A percentile compares a stretch with the other conserved stretches of the same genome.
phyloP scores from a whole-genome alignment of 2,888 invertebrate genomes.

The Drosophila nr. medialis region DNA sequence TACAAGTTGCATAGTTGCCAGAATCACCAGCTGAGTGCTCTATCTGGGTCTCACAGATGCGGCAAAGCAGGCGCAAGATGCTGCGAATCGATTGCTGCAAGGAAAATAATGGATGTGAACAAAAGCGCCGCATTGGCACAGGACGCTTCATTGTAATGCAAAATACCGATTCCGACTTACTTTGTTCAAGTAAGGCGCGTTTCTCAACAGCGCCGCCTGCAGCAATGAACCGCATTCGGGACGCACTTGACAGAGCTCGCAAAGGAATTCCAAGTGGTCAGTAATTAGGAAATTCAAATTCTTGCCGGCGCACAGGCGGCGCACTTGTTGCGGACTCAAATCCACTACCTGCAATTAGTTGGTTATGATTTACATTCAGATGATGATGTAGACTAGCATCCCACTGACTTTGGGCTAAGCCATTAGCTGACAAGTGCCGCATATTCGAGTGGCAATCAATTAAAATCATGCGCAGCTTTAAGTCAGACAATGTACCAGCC shows the following conservation, averaged over 20 bases:
- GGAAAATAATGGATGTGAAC: slow-evolving; percentile 15
- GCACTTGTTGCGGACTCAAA: slow-evolving; percentile 83
- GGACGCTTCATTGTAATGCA: slow-evolving; percentile 54
- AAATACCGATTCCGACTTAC: slow-evolving; percentile 66
- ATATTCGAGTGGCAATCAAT: slow-evolving; percentile 72
- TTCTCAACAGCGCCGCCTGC: slow-evolving; percentile 76
- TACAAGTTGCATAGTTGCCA: slow-evolving; percentile 14
- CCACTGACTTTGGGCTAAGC: slow-evolving; percentile 7
- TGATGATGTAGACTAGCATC: neutral
- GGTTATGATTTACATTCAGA: slow-evolving; percentile 39
- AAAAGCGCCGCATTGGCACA: slow-evolving; percentile 19
- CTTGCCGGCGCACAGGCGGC: slow-evolving; percentile 75
- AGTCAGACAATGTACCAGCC: slow-evolving; percentile 10
- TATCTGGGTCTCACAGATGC: slow-evolving; percentile 49
- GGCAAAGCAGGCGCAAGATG: slow-evolving; percentile 63
- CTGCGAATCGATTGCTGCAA: slow-evolving; percentile 70
- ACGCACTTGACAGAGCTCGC: slow-evolving; percentile 81
- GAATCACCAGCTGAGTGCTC: slow-evolving; percentile 26
- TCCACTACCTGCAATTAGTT: slow-evolving; percentile 74
- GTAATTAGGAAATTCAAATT: slow-evolving; percentile 83
- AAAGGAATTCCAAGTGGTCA: slow-evolving; percentile 83
- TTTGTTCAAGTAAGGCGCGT: slow-evolving; percentile 77
- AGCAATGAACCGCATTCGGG: slow-evolving; percentile 82
- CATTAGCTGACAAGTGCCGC: slow-evolving; percentile 66
- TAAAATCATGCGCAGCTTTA: slow-evolving; percentile 64